Conservation (phyloP, 2,888 invertebrate genomes). For the Rhamnusium bicolor region DNA sequence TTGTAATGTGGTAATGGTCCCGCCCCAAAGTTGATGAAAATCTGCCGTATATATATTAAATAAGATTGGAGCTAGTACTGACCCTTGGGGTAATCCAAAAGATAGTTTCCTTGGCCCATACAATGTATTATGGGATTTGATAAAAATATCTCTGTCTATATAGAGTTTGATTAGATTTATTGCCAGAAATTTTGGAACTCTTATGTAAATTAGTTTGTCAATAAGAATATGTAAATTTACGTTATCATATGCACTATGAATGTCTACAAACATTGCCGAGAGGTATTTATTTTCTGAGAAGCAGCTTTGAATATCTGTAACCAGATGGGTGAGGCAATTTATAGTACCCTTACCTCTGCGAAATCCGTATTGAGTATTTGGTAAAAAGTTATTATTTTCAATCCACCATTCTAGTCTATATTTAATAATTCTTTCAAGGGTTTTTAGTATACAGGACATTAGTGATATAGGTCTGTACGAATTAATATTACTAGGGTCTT, state of each 20-base stretch:
- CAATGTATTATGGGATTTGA: background rate
- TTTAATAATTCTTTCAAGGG: slow-evolving; percentile 21
- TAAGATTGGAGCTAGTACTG: background rate
- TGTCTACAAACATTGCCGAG: background rate
- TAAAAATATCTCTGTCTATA: background rate
- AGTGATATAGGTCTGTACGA: slow-evolving; percentile 27
- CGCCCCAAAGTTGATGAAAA: background rate
- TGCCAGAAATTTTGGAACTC: background rate
- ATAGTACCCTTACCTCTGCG: slow-evolving; percentile 25
- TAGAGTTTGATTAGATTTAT: background rate
- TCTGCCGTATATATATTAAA: background rate
- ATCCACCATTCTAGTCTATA: slow-evolving; percentile 11
- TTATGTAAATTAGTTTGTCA: background rate
- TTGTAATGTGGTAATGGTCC: background rate
- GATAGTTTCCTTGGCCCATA: background rate
- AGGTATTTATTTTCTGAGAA: background rate
- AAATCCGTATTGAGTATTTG: slow-evolving; percentile 23
- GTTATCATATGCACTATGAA: slow-evolving; percentile 10
- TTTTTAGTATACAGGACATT: slow-evolving; percentile 25
- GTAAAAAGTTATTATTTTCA: slow-evolving; percentile 13
- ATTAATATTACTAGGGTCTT: background rate
- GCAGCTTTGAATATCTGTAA: slow-evolving; percentile 7
- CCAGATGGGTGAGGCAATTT: slow-evolving; percentile 20
- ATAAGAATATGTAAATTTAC: background rate
- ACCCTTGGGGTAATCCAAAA: background rate